Evolutionary conservation across 2,797 vertebrate genomes (phyloP).

Genomic region (Sebastes hubbsi): DNA sequence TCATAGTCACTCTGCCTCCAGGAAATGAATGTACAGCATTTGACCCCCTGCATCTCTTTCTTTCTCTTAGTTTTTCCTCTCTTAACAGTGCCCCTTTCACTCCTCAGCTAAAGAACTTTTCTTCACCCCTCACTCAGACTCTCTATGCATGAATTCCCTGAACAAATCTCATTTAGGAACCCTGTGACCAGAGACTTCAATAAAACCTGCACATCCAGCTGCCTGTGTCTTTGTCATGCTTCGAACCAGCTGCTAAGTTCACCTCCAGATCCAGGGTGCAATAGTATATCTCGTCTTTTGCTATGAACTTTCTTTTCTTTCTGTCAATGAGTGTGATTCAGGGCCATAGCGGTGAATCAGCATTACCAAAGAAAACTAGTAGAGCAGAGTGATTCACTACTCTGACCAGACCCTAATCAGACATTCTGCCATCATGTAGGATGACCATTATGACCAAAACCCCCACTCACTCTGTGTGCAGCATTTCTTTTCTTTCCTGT

Average conservation of each 20-base stretch:
- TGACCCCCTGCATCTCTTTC: background rate
- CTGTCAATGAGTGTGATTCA: background rate
- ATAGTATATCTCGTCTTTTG: background rate
- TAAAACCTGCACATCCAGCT: background rate
- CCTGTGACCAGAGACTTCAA: slow-evolving; percentile 6
- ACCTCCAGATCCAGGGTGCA: background rate
- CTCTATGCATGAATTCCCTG: background rate
- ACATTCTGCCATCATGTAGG: slow-evolving; percentile 4
- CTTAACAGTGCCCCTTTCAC: slow-evolving; percentile 20
- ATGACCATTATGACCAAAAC: background rate
- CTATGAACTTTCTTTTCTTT: background rate
- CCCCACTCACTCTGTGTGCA: background rate
- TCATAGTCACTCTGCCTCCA: slow-evolving; percentile 16
- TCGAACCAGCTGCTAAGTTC: background rate
- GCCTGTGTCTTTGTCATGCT: background rate
- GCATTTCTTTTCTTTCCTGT: slow-evolving; percentile 31
- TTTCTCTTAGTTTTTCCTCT: background rate
- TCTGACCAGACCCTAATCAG: slow-evolving; percentile 23
- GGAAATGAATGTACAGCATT: slow-evolving; percentile 15
- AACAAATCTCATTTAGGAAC: slow-evolving; percentile 5
- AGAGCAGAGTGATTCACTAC: background rate
- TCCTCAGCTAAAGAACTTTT: background rate
- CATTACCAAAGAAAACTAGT: slow-evolving; percentile 12
- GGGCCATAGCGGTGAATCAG: background rate
- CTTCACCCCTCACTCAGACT: background rate